Percentiles rank a stretch among this genome's conserved stretches.
These are phyloP conservation scores for Antedon bifida DNA, from an alignment of 35 echinoderm and acorn worm genomes.

Conservation along the genomic window DNA sequence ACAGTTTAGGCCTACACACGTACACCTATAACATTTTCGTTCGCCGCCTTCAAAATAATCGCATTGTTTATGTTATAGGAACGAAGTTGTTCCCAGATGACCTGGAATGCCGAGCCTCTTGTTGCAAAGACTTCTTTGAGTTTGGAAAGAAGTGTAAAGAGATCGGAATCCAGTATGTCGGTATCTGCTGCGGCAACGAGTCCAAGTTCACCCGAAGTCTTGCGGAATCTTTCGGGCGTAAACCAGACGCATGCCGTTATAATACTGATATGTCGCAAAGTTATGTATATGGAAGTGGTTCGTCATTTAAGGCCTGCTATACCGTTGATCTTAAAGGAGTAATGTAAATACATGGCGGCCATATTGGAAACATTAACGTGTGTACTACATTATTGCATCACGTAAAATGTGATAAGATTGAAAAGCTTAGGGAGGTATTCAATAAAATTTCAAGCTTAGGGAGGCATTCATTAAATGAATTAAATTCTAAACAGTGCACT, in stretches of 20 bases:
- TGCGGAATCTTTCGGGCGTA: slow-evolving; percentile 60
- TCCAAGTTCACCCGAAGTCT: slow-evolving; percentile 64
- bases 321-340: not conserved
- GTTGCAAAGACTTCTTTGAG: slow-evolving; percentile 36
- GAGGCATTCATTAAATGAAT: no score
- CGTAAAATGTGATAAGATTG: no score
- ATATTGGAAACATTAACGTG: no score
- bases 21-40: no score
- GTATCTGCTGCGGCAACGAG: slow-evolving; percentile 84
- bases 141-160: slow-evolving; percentile 48
- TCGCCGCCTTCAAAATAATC: no score
- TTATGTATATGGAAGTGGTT: slow-evolving; percentile 23
- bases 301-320: not conserved
- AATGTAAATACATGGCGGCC: not conserved
- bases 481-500: no score
- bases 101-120: slow-evolving; percentile 31
- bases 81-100: slow-evolving; percentile 36
- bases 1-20: no score
- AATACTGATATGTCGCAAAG: slow-evolving; percentile 47
- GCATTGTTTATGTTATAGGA: slow-evolving; percentile 9
- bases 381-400: no score
- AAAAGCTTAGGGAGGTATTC: no score
- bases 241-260: slow-evolving; percentile 45
- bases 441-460: no score
- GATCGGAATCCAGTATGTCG: slow-evolving; percentile 69